Base-by-base conservation (phyloP, 53 echinoderm and acorn worm genomes). In the Glandiceps talaboti region DNA sequence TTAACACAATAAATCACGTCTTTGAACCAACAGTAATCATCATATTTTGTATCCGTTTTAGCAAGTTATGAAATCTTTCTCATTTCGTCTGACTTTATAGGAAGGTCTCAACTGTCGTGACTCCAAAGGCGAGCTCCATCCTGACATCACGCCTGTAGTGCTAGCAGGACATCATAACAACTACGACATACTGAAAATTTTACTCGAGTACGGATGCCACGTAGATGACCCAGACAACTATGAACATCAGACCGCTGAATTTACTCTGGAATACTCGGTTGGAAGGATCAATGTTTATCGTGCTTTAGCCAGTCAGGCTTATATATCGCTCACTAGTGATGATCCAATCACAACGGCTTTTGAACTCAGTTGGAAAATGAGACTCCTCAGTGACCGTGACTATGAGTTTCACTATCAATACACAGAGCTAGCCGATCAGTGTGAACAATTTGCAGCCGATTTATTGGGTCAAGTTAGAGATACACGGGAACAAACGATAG, bases 341-440 rank as follows among this genome's bases (percentile, higher is more conserved):
- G 99, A 99, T 77, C 99, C 99, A 0, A 99, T 99, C 86, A 89
- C 93, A 85, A 99, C 93, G 10, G 99, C 93, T 28, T 99, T 99
- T 79, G 99, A 99, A 84, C 89, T 88, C 74, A 89, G 93, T 64
- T 90, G 88, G 77, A 87, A 86, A 73, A 86, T 99, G 29, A 77
- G 99, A 33, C 93, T 93, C 80, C 94, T 99, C 30, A 90, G 90
- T 1, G 75, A 83, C 20, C 87, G 90, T 82, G 93, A 99, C 79
- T 90, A 94, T 31, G 99, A 99, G 79, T 99, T 99, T 81, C 93
- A 91, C 10, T 91, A 89, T 73, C 90, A 94, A 79, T 99, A 93
- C 86, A 76, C 77, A n/a, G 91, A 87, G 75, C 76, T 99, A 33
- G 99, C 91, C 6, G 86, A 83, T 25, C 93, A 99, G 80, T 94